phyloP scores from a whole-genome alignment of 2,113 vertebrate genomes.

The Myocastor coypus region DNA sequence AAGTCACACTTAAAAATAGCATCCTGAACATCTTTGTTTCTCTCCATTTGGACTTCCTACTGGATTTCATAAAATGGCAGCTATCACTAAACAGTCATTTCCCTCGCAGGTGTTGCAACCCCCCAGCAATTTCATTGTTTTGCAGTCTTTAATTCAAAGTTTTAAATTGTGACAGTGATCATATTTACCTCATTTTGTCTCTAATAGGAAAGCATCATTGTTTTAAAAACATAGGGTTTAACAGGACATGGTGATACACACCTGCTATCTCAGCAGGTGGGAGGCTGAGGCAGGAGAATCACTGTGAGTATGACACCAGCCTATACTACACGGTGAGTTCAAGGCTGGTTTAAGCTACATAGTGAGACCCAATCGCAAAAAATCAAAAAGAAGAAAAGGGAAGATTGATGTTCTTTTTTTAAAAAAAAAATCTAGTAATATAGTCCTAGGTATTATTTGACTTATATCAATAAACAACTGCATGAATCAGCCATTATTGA shows the following conservation, averaged over 20 bases:
- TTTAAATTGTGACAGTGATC: constrained; percentile 19
- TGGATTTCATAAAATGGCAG: constrained; percentile 64
- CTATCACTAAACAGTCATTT: constrained; percentile 33
- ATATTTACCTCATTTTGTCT: not conserved
- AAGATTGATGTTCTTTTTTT: not conserved
- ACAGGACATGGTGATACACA: not conserved
- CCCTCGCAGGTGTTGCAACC: constrained; percentile 61
- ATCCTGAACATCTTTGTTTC: constrained; percentile 68
- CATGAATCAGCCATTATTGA: not conserved
- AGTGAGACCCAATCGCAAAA: not conserved
- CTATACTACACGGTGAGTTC: not conserved
- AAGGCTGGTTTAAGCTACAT: not conserved
- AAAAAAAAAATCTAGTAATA: not conserved
- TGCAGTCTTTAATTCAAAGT: constrained; percentile 18
- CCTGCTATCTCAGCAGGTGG: not conserved
- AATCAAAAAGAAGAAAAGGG: not conserved
- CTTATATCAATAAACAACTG: not conserved
- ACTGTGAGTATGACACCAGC: not conserved
- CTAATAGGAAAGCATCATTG: not conserved
- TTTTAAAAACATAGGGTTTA: not conserved
- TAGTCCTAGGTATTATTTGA: not conserved
- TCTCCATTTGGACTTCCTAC: constrained; percentile 51
- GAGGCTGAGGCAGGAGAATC: not conserved
- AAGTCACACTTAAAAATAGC: constrained; percentile 76
- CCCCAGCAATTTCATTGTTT: constrained; percentile 10